phyloP scores from a whole-genome alignment of 2,888 invertebrate species.

The Volucella inanis region DNA sequence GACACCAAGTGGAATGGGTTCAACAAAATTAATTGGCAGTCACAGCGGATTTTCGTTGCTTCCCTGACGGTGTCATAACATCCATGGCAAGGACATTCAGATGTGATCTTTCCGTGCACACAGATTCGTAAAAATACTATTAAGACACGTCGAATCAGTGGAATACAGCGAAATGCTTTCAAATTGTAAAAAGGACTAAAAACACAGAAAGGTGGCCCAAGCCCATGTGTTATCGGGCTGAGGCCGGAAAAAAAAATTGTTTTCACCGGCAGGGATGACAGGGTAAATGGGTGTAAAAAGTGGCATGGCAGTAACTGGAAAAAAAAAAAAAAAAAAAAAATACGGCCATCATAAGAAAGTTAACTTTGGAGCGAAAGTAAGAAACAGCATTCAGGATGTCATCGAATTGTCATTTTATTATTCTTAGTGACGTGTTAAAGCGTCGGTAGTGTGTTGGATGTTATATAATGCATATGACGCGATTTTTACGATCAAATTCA shows the following conservation, averaged over 20 bases:
- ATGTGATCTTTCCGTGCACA: conserved; percentile 16
- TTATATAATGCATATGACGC: conserved; percentile 50
- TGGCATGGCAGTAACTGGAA: conserved; percentile 35
- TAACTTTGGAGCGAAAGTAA: conserved; percentile 37
- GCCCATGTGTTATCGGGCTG: neutral
- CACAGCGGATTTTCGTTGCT: conserved; percentile 16
- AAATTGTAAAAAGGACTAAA: conserved; percentile 65
- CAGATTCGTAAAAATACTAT: conserved; percentile 46
- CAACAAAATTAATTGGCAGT: conserved; percentile 54
- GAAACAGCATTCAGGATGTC: conserved; percentile 41
- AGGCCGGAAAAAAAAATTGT: conserved; percentile 1
- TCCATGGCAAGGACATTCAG: conserved; percentile 32
- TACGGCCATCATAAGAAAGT: conserved; percentile 38
- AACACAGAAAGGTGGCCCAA: neutral
- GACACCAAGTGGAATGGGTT: conserved; percentile 43
- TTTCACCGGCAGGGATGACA: conserved; percentile 34
- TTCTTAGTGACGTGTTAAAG: conserved; percentile 63
- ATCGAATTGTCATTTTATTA: conserved; percentile 70
- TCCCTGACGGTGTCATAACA: conserved; percentile 37
- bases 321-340: conserved; percentile 55
- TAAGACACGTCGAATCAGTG: conserved; percentile 46
- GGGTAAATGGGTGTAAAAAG: conserved; percentile 48
- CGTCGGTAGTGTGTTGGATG: conserved; percentile 21
- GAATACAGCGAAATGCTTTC: conserved; percentile 75
- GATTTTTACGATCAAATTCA: conserved; percentile 32